phyloP scores from a whole-genome alignment of 1,140 invertebrate species.

The Temnothorax curvispinosus region DNA sequence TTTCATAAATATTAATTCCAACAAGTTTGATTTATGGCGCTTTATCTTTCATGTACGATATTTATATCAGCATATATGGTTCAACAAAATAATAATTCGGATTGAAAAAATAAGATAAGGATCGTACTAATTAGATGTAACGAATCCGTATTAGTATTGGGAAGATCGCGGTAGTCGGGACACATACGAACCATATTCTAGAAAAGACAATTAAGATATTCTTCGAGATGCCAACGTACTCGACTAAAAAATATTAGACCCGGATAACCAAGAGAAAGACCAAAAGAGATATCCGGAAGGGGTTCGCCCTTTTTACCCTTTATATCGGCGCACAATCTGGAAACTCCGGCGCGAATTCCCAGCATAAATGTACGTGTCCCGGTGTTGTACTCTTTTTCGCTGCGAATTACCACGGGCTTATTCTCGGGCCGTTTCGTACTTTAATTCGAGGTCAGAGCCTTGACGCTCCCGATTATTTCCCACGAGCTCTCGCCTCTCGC shows the following conservation, averaged over 20 bases:
- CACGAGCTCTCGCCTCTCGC: slow-evolving; percentile 26
- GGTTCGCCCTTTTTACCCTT: slow-evolving; percentile 15
- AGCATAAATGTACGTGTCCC: slow-evolving; percentile 28
- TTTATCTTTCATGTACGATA: not conserved
- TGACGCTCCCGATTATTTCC: slow-evolving; percentile 36
- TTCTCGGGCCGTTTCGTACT: slow-evolving; percentile 35
- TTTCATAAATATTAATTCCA: not conserved
- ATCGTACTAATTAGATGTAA: not conserved
- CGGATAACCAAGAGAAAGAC: not conserved
- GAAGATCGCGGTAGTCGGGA: not conserved
- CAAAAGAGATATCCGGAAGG: not conserved
- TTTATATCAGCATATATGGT: not conserved
- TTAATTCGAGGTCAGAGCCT: slow-evolving; percentile 45
- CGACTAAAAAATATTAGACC: not conserved
- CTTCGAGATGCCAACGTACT: not conserved
- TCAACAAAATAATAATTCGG: not conserved
- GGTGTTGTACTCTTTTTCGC: not conserved
- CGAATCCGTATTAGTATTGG: not conserved
- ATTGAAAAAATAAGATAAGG: not conserved
- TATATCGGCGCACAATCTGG: slow-evolving; percentile 41
- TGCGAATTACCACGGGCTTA: slow-evolving; percentile 40
- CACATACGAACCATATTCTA: not conserved
- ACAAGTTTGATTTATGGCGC: not conserved
- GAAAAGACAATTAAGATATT: slow-evolving; percentile 31
- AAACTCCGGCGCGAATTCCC: slow-evolving; percentile 17